Evolutionary conservation across 2,888 invertebrate species (phyloP).

Genomic region (Clanis bilineata): DNA sequence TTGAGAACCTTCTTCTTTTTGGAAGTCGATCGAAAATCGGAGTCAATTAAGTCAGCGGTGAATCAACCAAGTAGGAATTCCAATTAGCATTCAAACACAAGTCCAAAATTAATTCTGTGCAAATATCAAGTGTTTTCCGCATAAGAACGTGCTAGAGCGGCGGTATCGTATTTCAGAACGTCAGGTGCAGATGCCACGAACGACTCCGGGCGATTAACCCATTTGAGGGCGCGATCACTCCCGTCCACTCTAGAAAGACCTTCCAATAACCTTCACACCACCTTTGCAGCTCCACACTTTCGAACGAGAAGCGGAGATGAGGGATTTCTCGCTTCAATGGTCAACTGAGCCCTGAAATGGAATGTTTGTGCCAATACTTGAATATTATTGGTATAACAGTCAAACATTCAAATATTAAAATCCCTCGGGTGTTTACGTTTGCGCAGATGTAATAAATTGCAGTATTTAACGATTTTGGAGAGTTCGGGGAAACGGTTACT

Average conservation of each 20-base stretch:
- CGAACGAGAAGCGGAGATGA: conserved; percentile 29
- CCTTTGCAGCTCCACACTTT: conserved; percentile 27
- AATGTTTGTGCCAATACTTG: conserved; percentile 67
- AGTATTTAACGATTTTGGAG: conserved; percentile 22
- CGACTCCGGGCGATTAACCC: conserved; percentile 76
- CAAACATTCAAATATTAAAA: conserved; percentile 56
- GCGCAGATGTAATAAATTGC: conserved; percentile 36
- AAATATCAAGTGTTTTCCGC: conserved; percentile 46
- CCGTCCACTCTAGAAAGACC: conserved; percentile 45
- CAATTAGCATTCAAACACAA: background rate
- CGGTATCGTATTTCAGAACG: conserved; percentile 74
- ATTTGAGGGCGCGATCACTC: conserved; percentile 56
- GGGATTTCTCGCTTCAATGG: conserved; percentile 39
- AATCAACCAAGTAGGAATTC: background rate
- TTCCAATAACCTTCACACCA: conserved; percentile 36
- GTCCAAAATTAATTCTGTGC: conserved; percentile 23
- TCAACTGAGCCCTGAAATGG: conserved; percentile 49
- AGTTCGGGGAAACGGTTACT: background rate
- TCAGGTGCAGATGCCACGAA: conserved; percentile 74
- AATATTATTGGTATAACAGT: conserved; percentile 63
- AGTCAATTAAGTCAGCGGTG: too few relatives aligned
- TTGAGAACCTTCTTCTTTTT: too few relatives aligned
- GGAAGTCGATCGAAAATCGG: too few relatives aligned
- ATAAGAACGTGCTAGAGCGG: conserved; percentile 48
- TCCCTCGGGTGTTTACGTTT: conserved; percentile 40